Conservation (phyloP, 1,140 invertebrate species). For the Diorhabda sublineata region DNA sequence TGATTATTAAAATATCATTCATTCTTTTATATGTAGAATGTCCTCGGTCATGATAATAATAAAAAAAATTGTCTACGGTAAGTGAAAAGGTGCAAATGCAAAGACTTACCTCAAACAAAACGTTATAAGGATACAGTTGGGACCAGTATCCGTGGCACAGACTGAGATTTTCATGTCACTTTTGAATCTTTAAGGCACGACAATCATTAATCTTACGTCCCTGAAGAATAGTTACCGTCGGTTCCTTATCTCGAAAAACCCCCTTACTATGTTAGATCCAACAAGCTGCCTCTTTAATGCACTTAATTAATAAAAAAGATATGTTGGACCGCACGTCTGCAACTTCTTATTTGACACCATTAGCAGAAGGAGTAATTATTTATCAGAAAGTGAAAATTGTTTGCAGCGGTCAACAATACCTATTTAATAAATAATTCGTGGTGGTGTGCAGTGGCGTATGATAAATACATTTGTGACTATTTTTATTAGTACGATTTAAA, state of each 20-base stretch:
- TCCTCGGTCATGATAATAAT: too few species aligned
- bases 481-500: too few species aligned
- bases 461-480: too few species aligned
- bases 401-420: neutral
- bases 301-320: constrained; percentile 35
- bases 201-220: constrained; percentile 42
- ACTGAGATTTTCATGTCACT: constrained; percentile 44
- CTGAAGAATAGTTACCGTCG: constrained; percentile 30
- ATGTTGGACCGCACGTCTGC: constrained; percentile 22
- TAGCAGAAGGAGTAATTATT: constrained; percentile 5
- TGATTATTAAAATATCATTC: too few species aligned
- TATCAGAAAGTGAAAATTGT: constrained; percentile 4
- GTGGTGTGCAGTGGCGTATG: neutral
- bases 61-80: neutral
- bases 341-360: constrained; percentile 14
- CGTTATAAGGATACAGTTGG: constrained; percentile 36
- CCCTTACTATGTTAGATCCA: constrained; percentile 28
- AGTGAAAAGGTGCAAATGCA: constrained; percentile 2
- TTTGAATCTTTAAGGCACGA: constrained; percentile 37
- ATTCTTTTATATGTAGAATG: too few species aligned
- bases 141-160: constrained; percentile 28
- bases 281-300: constrained; percentile 29
- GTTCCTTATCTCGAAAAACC: constrained; percentile 30
- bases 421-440: neutral
- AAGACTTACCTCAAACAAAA: constrained; percentile 32